Conservation (phyloP, 30 jellyfish, hydroid and myxozoan genomes). For the Chrysaora quinquecirrha region DNA sequence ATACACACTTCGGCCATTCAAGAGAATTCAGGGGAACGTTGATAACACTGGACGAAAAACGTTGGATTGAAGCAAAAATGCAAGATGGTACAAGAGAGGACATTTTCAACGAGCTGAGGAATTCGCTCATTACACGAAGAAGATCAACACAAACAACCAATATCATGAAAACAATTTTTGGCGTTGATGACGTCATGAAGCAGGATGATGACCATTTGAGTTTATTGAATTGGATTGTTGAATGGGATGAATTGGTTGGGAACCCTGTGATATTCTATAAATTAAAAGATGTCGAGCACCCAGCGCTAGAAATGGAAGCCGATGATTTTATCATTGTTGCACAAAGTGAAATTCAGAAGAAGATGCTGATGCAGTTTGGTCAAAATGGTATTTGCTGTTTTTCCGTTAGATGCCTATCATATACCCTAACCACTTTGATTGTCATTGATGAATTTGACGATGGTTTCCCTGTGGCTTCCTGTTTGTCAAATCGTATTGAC, state of each 20-base stretch:
- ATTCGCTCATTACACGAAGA: neutral
- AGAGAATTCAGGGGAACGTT: neutral
- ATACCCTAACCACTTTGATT: neutral
- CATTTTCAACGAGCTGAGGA: neutral
- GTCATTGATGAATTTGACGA: slow-evolving; percentile 1
- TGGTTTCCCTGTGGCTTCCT: slow-evolving; percentile 6
- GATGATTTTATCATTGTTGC: neutral
- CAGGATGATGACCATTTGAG: slow-evolving; percentile 13
- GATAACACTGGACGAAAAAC: neutral
- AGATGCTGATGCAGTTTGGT: neutral
- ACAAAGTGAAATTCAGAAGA: slow-evolving; percentile 7
- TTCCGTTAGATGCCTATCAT: neutral
- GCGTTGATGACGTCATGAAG: neutral
- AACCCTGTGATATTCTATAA: slow-evolving; percentile 8
- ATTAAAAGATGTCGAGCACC: neutral
- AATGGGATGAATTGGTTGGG: neutral
- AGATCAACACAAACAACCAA: neutral
- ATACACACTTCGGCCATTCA: slow-evolving; percentile 3
- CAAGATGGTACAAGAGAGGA: neutral
- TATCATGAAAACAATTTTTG: neutral
- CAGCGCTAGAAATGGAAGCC: neutral
- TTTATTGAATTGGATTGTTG: neutral
- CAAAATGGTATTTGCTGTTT: neutral
- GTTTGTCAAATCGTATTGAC: neutral
- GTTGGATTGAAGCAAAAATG: neutral